A percentile compares a stretch with the other conserved stretches of the same genome.
phyloP scores from a whole-genome alignment of 2,797 vertebrate genomes.

The Echiichthys vipera region DNA sequence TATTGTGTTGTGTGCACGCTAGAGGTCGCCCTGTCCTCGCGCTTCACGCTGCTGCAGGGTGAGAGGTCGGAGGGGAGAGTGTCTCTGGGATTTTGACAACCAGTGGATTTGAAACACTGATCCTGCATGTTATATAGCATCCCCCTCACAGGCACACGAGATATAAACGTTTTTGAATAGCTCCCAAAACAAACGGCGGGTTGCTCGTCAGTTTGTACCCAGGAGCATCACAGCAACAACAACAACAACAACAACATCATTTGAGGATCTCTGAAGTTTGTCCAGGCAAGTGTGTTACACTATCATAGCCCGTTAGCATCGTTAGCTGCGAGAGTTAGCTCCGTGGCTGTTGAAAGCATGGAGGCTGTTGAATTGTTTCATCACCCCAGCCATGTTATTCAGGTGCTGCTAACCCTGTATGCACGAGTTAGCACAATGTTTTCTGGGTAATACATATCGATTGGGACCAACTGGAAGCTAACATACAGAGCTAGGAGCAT shows the following conservation, averaged over 20 bases:
- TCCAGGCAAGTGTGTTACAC: constrained; percentile 58
- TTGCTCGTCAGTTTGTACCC: neutral
- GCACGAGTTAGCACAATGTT: no score
- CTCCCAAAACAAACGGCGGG: neutral
- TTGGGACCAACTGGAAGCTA: no score
- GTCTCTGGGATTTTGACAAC: constrained; percentile 62
- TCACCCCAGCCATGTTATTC: no score
- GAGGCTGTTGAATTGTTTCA: neutral
- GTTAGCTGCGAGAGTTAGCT: constrained; percentile 22
- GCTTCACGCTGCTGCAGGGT: neutral
- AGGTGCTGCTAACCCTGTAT: no score
- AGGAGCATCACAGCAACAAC: neutral
- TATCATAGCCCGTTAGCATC: constrained; percentile 39
- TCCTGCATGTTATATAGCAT: no score
- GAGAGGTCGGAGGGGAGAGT: constrained; percentile 75
- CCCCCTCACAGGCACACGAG: neutral
- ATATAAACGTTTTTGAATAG: neutral
- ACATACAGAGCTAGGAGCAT: no score
- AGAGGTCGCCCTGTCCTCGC: constrained; percentile 48
- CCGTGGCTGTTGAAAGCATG: constrained; percentile 22
- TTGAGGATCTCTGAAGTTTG: constrained; percentile 37
- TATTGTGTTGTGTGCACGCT: neutral
- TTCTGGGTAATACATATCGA: no score
- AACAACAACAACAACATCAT: neutral
- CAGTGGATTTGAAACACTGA: constrained; percentile 7